Evolutionary conservation across 2,113 vertebrate species (phyloP).

Genomic region (Rhinolophus sinicus): DNA sequence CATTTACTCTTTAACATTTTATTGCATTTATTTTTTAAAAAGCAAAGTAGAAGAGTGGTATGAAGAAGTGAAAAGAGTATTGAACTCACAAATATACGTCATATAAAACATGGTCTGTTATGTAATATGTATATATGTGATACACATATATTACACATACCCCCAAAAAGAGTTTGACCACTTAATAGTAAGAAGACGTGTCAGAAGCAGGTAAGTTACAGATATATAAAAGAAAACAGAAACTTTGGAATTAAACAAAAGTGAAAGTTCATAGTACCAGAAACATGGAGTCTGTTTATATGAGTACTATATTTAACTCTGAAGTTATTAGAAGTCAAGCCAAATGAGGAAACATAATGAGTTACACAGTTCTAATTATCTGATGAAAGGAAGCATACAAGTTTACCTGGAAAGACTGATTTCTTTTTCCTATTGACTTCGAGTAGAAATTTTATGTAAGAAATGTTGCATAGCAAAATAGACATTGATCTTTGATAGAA

Average conservation of each 20-base stretch:
- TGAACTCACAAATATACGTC: background rate
- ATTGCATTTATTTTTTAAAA: slow-evolving; percentile 3
- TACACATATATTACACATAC: background rate
- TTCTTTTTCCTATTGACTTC: slow-evolving; percentile 39
- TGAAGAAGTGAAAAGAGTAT: background rate
- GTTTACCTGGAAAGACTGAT: slow-evolving; percentile 44
- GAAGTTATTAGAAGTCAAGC: slow-evolving; percentile 57
- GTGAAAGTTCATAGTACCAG: slow-evolving; percentile 46
- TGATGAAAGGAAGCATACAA: slow-evolving; percentile 13
- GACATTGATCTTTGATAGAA: slow-evolving; percentile 10
- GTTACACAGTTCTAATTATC: slow-evolving; percentile 38
- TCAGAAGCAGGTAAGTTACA: background rate
- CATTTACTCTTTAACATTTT: slow-evolving; percentile 1
- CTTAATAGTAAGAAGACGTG: background rate
- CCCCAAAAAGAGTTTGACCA: background rate
- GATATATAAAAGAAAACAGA: background rate
- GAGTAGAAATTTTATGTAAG: slow-evolving; percentile 14
- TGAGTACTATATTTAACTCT: slow-evolving; percentile 36
- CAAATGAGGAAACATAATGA: slow-evolving; percentile 52
- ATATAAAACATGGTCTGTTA: background rate
- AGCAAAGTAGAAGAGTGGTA: background rate
- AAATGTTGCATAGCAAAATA: slow-evolving; percentile 1
- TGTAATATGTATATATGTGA: background rate
- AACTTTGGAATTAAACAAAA: slow-evolving; percentile 30
- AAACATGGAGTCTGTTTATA: slow-evolving; percentile 28